Base-by-base conservation (phyloP, 2,797 vertebrate genomes). In the Myotis planiceps region DNA sequence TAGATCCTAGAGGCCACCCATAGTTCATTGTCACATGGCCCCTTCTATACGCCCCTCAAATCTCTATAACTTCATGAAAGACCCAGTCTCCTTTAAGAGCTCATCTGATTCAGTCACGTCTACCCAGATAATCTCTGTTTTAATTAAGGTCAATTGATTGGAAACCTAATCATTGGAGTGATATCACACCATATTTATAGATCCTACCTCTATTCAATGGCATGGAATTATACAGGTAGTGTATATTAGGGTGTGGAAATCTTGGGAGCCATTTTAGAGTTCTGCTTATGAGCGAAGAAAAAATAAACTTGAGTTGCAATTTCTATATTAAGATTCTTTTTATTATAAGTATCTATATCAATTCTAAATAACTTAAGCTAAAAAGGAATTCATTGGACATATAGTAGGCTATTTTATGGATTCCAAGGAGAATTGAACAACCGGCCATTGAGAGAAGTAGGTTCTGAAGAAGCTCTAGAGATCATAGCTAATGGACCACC, bases 301-400 rank as follows among this genome's bases (percentile, higher is more conserved):
- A 86, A 79, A 86, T 80, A 75, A 49, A 87, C 7, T 32, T 68
- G 6, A 51, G 3, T 69, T 82, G 60, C 7, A 81, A 49, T 65
- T 69, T 93, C 13, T 71, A 16, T 58, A 60, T 81, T 51, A 91
- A 85, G 29, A 63, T 83, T 75, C 2, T 93, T 85, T 95, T 80
- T 3, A 63, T 88, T 91, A 3, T 2, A 86, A 86, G 2, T 95
- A 72, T n/a, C 21, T 89, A 55, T 71, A 9, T 89, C 18, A 69
- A 63, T 89, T 45, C 29, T 69, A 83, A 68, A 86, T 68, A 55
- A 76, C 1, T 51, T 60, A 83, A 88, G 6, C 18, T 81, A 81
- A 76, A 95, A 78, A 65, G 9, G 6, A 93, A 82, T 72, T 91
- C 23, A 34, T n/a, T 97, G 53, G 8, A 81, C 32, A 47, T 69